Conservation (phyloP, 2,888 invertebrate genomes). For the Pristionchus fissidentatus region DNA sequence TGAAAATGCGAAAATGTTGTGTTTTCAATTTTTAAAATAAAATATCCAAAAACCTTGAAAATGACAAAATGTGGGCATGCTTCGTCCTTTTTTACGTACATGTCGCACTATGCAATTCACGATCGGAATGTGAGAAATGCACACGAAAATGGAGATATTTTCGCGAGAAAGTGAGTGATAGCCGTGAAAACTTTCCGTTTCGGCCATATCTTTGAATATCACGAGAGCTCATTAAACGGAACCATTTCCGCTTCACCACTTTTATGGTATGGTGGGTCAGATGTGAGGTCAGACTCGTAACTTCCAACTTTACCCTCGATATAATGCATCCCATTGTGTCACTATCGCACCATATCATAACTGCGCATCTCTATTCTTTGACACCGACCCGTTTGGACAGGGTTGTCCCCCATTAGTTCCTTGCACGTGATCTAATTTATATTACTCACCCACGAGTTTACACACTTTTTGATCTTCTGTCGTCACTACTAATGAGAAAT, state of each 20-base stretch:
- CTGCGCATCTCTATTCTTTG: conserved; percentile 8
- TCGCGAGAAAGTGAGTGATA: conserved; percentile 13
- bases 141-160: not conserved
- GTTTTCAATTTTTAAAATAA: too few species aligned
- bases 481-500: not conserved
- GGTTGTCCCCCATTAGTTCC: conserved; percentile 10
- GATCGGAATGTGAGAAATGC: conserved; percentile 28
- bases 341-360: not conserved
- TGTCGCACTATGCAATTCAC: not conserved
- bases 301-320: not conserved
- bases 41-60: too few species aligned
- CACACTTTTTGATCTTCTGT: not conserved
- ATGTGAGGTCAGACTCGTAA: conserved; percentile 28
- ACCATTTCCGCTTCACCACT: conserved; percentile 15
- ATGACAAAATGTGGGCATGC: too few species aligned
- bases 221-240: conserved; percentile 17
- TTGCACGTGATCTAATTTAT: conserved; percentile 13
- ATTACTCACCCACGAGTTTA: not conserved
- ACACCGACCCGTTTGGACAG: conserved; percentile 24
- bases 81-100: too few species aligned
- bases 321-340: too few species aligned
- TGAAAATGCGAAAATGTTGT: too few species aligned
- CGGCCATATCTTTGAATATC: conserved; percentile 26
- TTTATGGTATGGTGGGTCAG: conserved; percentile 21
- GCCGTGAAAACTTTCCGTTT: conserved; percentile 22